Evolutionary conservation across 2,113 vertebrate genomes (phyloP).

Genomic region (Bufo gargarizans): DNA sequence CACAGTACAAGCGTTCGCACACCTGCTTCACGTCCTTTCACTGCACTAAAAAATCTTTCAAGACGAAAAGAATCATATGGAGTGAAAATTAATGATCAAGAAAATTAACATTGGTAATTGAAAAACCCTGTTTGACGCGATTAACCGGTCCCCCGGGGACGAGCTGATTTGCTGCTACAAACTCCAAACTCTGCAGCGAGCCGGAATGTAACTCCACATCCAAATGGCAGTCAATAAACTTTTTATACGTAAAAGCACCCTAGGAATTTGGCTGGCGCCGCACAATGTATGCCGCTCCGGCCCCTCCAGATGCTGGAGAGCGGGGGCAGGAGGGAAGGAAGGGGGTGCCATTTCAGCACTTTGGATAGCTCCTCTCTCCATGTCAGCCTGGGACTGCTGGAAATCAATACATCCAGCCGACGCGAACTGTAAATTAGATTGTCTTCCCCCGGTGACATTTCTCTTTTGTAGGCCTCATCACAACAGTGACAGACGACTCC

Average conservation of each 20-base stretch:
- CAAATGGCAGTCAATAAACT: conserved; percentile 23
- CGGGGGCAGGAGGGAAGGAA: background rate
- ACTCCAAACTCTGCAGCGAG: conserved; percentile 33
- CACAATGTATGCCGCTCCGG: background rate
- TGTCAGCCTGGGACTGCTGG: background rate
- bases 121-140: conserved; percentile 48
- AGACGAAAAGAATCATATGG: conserved; percentile 37
- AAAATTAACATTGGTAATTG: conserved; percentile 52
- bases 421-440: conserved; percentile 40
- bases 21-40: conserved; percentile 4
- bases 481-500: conserved; percentile 26
- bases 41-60: conserved; percentile 10
- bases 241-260: conserved; percentile 19
- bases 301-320: background rate
- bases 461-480: conserved; percentile 34
- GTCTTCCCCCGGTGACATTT: conserved; percentile 26
- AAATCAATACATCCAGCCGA: conserved; percentile 21
- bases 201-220: conserved; percentile 31
- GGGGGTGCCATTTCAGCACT: conserved; percentile 31
- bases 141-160: conserved; percentile 36
- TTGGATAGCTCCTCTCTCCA: background rate
- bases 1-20: background rate
- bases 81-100: conserved; percentile 52
- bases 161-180: conserved; percentile 49
- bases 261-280: conserved; percentile 1